Base-by-base conservation (phyloP, 2,888 invertebrate genomes). In the Melanotus villosus region DNA sequence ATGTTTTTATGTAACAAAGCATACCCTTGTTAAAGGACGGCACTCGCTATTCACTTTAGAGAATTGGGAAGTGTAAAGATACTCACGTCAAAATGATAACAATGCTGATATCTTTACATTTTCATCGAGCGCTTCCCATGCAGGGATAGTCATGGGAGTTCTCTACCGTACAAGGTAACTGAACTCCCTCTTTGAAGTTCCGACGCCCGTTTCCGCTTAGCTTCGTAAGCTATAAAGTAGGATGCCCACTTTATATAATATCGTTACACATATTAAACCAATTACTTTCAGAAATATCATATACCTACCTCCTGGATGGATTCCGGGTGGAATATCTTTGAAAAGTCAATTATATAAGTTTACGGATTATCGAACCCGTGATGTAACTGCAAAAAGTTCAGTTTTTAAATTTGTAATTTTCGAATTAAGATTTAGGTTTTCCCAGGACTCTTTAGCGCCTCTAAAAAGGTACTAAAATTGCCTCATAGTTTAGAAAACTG, bases 131-230 rank as follows among this genome's bases (percentile, higher is more conserved):
- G 56, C 14, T 38, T 56, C 56, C 38, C 56, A 38, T 38, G 56
- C 56, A 56, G 23, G 19, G 56, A 56, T 56, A 56, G 36, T 56
- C 56, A 56, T 38, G 56, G 36, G 36, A 56, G 36, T 38, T 56
- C 56, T 4, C 12, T 19, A 19, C 56, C 34, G n/a, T 38, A 50
- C 14, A 16, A 38, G 56, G 56, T 56, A 56, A n/a, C 56, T 56
- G 56, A 56, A 56, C 56, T 56, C 56, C 30, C 56, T 34, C 56
- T 56, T 56, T 56, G 56, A 38, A 56, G 56, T 56, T 56, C 56
- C 36, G 56, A 16, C 56, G 56, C 56, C 56, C 56, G 56, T 56
- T 56, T 56, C 56, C 56, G 19, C 56, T 38, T 56, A 23, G 6
- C 56, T 56, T 21, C 12, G 19, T 32, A 21, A 21, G 23, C 23